Conservation (phyloP, 2,797 vertebrate genomes). For the Acipenser transmontanus region DNA sequence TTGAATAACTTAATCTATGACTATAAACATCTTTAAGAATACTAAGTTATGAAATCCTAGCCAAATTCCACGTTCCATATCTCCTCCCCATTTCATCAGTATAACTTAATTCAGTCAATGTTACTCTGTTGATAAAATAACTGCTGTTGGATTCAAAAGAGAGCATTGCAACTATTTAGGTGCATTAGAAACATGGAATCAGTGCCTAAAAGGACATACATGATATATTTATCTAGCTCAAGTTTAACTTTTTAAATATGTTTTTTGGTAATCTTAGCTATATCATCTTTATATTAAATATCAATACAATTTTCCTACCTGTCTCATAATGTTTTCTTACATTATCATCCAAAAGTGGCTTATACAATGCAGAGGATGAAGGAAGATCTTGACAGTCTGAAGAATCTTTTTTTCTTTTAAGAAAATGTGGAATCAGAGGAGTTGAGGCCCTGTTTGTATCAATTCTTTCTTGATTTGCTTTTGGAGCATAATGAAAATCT, state of each 20-base stretch:
- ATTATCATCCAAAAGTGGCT: slow-evolving; percentile 29
- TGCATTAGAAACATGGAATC: no score
- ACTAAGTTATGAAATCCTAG: slow-evolving; percentile 2
- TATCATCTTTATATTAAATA: slow-evolving; percentile 18
- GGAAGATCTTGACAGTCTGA: slow-evolving; percentile 38
- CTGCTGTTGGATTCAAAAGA: no score
- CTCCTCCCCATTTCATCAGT: no score
- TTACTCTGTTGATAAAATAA: no score
- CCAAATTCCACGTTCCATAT: no score
- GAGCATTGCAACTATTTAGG: no score
- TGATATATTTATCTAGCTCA: no score
- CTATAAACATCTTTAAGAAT: no score
- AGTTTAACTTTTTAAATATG: no score
- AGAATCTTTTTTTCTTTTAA: slow-evolving; percentile 35
- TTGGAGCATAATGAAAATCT: slow-evolving; percentile 36
- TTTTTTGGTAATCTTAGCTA: not conserved
- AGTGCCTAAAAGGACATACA: no score
- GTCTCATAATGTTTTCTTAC: slow-evolving; percentile 27
- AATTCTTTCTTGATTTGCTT: slow-evolving; percentile 44
- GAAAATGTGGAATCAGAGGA: slow-evolving; percentile 33
- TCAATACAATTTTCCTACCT: slow-evolving; percentile 34
- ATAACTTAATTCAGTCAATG: no score
- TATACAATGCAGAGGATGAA: slow-evolving; percentile 26
- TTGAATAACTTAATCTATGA: no score
- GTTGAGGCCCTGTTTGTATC: slow-evolving; percentile 36